phyloP scores from a whole-genome alignment of 2,888 invertebrate species.

The Orthosia cruda region DNA sequence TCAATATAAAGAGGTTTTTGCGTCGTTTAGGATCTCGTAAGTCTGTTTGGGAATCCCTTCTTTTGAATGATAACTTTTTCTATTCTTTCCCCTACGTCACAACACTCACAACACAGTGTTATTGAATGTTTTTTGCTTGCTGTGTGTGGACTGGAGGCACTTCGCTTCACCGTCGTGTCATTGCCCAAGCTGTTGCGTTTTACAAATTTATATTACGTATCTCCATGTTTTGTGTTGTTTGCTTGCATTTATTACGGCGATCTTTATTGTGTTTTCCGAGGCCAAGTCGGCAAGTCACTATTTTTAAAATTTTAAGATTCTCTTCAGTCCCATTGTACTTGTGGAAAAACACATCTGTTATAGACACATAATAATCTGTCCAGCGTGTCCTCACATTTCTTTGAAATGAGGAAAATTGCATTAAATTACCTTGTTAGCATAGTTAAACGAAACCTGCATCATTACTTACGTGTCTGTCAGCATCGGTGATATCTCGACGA shows the following conservation, averaged over 20 bases:
- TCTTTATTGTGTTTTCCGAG: constrained; percentile 25
- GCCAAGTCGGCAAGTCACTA: background rate
- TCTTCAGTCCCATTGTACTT: constrained; percentile 12
- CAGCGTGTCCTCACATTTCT: constrained; percentile 46
- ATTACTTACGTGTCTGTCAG: background rate
- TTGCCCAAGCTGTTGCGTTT: constrained; percentile 6
- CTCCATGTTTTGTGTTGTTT: constrained; percentile 31
- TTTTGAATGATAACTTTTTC: constrained; percentile 28
- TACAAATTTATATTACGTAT: constrained; percentile 31
- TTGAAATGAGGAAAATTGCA: constrained; percentile 54
- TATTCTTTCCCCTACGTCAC: constrained; percentile 29
- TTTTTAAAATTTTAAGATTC: constrained; percentile 16
- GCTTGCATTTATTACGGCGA: constrained; percentile 43
- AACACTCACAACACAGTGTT: background rate
- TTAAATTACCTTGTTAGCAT: constrained; percentile 44
- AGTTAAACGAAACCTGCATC: constrained; percentile 50
- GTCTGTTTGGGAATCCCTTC: constrained; percentile 27
- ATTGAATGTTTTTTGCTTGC: constrained; percentile 14
- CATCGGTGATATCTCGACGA: background rate
- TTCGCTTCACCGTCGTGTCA: background rate
- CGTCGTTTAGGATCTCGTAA: background rate
- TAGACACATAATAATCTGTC: constrained; percentile 1
- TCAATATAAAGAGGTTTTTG: constrained; percentile 16
- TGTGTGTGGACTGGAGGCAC: background rate
- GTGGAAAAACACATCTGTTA: constrained; percentile 7